Percentiles rank a stretch among this genome's conserved stretches.
Evolutionary conservation across 2,888 invertebrate genomes (phyloP).

Genomic region (Eudasyphora cyanicolor): DNA sequence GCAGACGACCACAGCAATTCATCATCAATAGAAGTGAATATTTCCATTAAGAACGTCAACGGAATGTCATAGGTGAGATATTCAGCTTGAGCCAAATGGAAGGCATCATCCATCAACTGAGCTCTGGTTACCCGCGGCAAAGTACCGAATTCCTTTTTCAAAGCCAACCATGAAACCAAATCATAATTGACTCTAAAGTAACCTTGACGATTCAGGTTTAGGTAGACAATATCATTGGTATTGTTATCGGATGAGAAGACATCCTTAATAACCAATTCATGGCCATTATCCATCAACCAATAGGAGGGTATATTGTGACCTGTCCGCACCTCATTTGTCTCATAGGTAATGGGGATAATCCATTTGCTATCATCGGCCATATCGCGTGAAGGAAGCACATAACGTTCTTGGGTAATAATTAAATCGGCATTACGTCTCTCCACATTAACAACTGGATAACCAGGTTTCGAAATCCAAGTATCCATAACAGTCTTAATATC

Average conservation of each 20-base stretch:
- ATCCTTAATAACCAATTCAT: slow-evolving; percentile 73
- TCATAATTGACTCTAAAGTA: slow-evolving; percentile 87
- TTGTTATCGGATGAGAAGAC: slow-evolving; percentile 73
- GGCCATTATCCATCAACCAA: slow-evolving; percentile 76
- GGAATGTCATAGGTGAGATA: slow-evolving; percentile 83
- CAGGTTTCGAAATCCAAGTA: slow-evolving; percentile 85
- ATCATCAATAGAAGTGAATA: slow-evolving; percentile 81
- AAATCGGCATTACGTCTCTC: slow-evolving; percentile 78
- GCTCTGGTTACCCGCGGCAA: slow-evolving; percentile 84
- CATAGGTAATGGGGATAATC: slow-evolving; percentile 78
- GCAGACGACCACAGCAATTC: slow-evolving; percentile 84
- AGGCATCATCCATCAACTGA: slow-evolving; percentile 86
- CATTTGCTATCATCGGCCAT: slow-evolving; percentile 75
- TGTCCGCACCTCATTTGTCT: slow-evolving; percentile 74
- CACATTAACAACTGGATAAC: slow-evolving; percentile 85
- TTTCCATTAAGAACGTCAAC: slow-evolving; percentile 81
- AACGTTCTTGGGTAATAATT: slow-evolving; percentile 76
- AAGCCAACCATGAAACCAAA: slow-evolving; percentile 82
- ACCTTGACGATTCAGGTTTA: slow-evolving; percentile 81
- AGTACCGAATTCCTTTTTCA: slow-evolving; percentile 81
- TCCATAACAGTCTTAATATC: slow-evolving; percentile 84
- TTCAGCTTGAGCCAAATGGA: slow-evolving; percentile 83
- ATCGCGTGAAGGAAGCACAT: slow-evolving; percentile 75
- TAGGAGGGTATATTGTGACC: slow-evolving; percentile 76
- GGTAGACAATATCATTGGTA: slow-evolving; percentile 76